Evolutionary conservation across 2,888 invertebrate genomes (phyloP).

Genomic region (Hypselothyrea guttata): DNA sequence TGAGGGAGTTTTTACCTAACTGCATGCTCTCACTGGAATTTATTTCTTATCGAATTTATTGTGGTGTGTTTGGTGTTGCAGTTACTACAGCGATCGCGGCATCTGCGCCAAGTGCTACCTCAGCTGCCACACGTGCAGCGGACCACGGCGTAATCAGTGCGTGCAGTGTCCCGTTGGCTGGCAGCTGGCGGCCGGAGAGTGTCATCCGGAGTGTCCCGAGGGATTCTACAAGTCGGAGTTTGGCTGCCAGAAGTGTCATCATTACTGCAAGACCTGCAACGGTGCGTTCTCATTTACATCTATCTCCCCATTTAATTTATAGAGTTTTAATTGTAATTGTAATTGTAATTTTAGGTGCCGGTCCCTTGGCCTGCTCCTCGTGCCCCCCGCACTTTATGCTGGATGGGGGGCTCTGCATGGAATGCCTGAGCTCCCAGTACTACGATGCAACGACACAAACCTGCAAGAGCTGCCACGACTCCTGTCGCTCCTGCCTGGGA

Average conservation of each 20-base stretch:
- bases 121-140: conserved; percentile 92
- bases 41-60: no score
- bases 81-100: conserved; percentile 93
- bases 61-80: no score
- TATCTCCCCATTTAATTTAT: no score
- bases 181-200: conserved; percentile 92
- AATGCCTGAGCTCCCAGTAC: conserved; percentile 88
- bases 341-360: conserved; percentile 84
- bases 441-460: conserved; percentile 87
- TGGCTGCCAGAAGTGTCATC: conserved; percentile 94
- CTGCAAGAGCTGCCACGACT: conserved; percentile 86
- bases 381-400: conserved; percentile 89
- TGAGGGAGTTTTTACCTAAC: no score
- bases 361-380: conserved; percentile 88
- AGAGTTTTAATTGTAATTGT: neutral
- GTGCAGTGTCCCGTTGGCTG: conserved; percentile 91
- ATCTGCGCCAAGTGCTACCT: conserved; percentile 92
- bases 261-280: conserved; percentile 93
- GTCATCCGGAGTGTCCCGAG: conserved; percentile 92
- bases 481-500: conserved; percentile 87
- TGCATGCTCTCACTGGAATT: no score
- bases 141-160: conserved; percentile 92
- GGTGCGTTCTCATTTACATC: conserved; percentile 83
- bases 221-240: conserved; percentile 92
- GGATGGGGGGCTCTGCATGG: conserved; percentile 89